Conservation (phyloP, 2,113 vertebrate species). For the Eira barbara region DNA sequence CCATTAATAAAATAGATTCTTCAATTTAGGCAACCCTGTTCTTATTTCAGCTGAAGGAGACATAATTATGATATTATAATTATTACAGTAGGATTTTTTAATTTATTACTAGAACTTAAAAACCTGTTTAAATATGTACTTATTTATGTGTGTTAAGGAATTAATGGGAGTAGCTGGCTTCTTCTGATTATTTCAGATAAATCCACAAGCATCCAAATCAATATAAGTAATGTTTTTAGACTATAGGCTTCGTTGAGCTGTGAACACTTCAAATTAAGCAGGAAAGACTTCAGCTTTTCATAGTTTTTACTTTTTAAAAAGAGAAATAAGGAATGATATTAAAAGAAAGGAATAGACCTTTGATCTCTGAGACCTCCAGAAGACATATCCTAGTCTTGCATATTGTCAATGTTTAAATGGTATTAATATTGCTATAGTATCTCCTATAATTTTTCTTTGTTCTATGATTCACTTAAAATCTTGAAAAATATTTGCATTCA, state of each 20-base stretch:
- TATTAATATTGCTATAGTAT: background rate
- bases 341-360: background rate
- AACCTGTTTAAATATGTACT: background rate
- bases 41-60: background rate
- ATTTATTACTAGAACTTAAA: slow-evolving; percentile 4
- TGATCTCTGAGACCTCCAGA: background rate
- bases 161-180: background rate
- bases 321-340: background rate
- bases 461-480: background rate
- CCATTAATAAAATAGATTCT: slow-evolving; percentile 28
- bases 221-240: background rate
- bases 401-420: background rate
- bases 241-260: background rate
- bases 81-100: background rate
- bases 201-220: background rate
- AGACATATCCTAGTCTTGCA: background rate
- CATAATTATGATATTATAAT: slow-evolving; percentile 3
- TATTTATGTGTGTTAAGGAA: background rate
- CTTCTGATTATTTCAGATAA: background rate
- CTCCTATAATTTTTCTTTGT: background rate
- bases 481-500: background rate
- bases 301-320: background rate
- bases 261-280: background rate
- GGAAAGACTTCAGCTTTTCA: background rate
- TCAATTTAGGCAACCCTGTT: background rate